A percentile compares a stretch with the other conserved stretches of the same genome.
Evolutionary conservation across 2,113 vertebrate genomes (phyloP).

Genomic region (Sander vitreus): DNA sequence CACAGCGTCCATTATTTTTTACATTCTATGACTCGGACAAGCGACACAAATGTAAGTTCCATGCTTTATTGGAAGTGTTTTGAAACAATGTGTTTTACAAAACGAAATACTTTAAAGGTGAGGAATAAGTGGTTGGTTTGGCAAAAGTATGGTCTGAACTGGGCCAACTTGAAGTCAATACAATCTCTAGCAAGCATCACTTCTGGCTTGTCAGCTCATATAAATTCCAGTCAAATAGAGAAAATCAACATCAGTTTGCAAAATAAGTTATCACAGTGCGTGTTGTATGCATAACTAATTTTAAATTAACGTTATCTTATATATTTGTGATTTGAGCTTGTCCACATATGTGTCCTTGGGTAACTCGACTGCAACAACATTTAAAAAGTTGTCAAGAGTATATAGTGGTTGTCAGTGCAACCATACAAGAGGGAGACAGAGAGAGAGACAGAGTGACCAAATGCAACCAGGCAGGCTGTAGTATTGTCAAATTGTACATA

Average conservation of each 20-base stretch:
- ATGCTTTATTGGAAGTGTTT: too few relatives aligned
- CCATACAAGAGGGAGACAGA: conserved; percentile 15
- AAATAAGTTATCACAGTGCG: not conserved
- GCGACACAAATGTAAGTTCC: too few relatives aligned
- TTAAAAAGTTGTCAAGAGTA: conserved; percentile 47
- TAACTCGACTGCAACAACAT: conserved; percentile 25
- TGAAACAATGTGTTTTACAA: not conserved
- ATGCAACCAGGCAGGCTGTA: conserved; percentile 35
- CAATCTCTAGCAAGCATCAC: not conserved
- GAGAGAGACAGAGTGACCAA: conserved; percentile 26
- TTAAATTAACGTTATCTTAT: not conserved
- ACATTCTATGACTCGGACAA: too few relatives aligned
- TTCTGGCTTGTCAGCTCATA: not conserved
- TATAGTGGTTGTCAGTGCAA: conserved; percentile 38
- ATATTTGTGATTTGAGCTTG: conserved; percentile 37
- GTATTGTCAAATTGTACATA: conserved; percentile 49
- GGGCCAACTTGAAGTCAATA: not conserved
- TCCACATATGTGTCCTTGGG: not conserved
- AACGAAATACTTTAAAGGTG: not conserved
- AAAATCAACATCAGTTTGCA: not conserved
- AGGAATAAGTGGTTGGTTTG: not conserved
- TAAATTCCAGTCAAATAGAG: not conserved
- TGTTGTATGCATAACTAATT: not conserved
- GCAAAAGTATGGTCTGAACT: not conserved
- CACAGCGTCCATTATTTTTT: too few relatives aligned